phyloP scores from a whole-genome alignment of 2,113 vertebrate species.

The Stegostoma tigrinum region DNA sequence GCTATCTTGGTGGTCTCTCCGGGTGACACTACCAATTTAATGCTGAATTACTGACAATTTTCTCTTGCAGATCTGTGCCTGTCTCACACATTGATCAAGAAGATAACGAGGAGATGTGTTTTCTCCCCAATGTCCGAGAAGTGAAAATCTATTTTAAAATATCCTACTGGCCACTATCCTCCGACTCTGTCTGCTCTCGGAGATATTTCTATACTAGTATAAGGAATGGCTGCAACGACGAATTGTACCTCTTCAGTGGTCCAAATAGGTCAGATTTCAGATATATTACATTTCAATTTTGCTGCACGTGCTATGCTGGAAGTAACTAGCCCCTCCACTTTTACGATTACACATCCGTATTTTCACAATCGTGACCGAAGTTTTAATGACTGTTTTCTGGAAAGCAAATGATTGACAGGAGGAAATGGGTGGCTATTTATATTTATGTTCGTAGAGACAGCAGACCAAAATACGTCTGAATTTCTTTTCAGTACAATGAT shows the following conservation, averaged over 20 bases:
- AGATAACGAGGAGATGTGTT: neutral
- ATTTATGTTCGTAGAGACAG: neutral
- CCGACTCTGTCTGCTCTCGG: neutral
- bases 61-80: neutral
- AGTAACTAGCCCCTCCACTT: neutral
- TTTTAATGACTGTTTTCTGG: neutral
- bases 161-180: neutral
- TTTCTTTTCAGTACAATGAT: neutral
- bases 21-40: slow-evolving; percentile 10
- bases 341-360: neutral
- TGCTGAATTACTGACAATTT: neutral
- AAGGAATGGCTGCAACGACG: neutral
- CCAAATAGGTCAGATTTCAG: neutral
- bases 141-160: neutral
- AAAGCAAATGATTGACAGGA: neutral
- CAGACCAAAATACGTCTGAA: neutral
- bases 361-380: neutral
- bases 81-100: neutral
- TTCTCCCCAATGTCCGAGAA: neutral
- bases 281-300: neutral
- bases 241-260: neutral
- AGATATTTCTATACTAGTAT: neutral
- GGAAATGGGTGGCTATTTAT: neutral
- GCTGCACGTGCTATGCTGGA: neutral
- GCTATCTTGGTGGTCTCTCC: neutral